Evolutionary conservation across 2,888 invertebrate genomes (phyloP).

Genomic region (Rhopalosiphum nymphaeae): DNA sequence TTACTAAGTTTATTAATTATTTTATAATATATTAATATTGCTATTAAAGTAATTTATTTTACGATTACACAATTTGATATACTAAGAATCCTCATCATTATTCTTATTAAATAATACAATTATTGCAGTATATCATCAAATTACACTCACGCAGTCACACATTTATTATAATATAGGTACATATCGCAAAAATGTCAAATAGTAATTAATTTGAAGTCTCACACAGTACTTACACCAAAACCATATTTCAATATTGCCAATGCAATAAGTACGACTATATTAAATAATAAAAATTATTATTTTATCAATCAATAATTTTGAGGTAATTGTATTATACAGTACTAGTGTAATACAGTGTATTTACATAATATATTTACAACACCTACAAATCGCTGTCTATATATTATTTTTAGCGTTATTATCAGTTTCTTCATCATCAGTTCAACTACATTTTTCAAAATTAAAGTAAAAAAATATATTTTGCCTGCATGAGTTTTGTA

Average conservation of each 20-base stretch:
- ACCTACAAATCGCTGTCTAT: background rate
- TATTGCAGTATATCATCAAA: background rate
- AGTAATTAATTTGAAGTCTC: background rate
- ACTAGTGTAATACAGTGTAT: background rate
- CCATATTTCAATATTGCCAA: background rate
- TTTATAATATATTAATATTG: too few relatives aligned
- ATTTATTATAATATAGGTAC: background rate
- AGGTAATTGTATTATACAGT: background rate
- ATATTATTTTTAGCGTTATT: background rate
- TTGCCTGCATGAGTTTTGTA: too few relatives aligned
- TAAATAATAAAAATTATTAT: background rate
- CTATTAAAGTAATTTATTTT: background rate
- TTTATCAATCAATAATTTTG: background rate
- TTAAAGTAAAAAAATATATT: background rate
- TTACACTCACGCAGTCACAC: background rate
- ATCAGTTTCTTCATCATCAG: background rate
- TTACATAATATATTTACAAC: background rate
- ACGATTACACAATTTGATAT: background rate
- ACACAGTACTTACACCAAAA: background rate
- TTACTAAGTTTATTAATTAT: too few relatives aligned
- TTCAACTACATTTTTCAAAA: background rate
- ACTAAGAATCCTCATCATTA: background rate
- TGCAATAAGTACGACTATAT: background rate
- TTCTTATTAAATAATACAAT: background rate
- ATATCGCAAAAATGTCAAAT: background rate